These are phyloP conservation scores for Chitala chitala DNA, from an alignment of 2,113 vertebrate genomes.

Conservation along the genomic window DNA sequence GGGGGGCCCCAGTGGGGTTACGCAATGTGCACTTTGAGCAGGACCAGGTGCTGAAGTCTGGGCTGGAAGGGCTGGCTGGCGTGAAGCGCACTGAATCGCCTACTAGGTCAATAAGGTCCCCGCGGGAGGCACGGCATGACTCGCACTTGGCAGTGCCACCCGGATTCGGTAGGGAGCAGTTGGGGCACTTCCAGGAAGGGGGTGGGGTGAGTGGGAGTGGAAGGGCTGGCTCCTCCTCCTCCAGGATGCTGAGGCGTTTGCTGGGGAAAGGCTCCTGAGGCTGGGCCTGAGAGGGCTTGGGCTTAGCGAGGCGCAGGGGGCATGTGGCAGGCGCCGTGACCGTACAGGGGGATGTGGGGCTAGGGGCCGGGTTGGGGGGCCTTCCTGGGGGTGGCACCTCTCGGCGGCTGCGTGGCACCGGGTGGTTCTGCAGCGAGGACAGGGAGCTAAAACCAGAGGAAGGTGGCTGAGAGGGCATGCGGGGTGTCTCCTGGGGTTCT, in stretches of 20 bases:
- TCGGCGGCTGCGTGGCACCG: conserved; percentile 84
- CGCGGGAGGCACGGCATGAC: conserved; percentile 57
- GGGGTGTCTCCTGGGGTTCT: conserved; percentile 57
- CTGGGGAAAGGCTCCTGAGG: conserved; percentile 65
- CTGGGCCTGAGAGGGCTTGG: conserved; percentile 50
- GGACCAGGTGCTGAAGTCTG: conserved; percentile 89
- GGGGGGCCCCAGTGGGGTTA: conserved; percentile 74
- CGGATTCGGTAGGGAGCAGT: conserved; percentile 62
- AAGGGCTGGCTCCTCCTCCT: conserved; percentile 67
- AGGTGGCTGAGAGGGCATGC: conserved; percentile 41
- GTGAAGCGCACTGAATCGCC: conserved; percentile 86
- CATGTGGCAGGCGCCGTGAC: conserved; percentile 42
- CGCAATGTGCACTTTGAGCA: conserved; percentile 91
- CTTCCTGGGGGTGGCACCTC: conserved; percentile 80
- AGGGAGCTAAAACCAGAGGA: conserved; percentile 67
- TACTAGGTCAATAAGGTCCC: conserved; percentile 78
- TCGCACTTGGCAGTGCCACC: conserved; percentile 58
- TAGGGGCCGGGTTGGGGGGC: conserved; percentile 52
- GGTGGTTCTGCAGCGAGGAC: conserved; percentile 86
- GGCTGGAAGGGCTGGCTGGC: conserved; percentile 85
- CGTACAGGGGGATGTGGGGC: conserved; percentile 61
- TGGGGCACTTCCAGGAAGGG: conserved; percentile 72
- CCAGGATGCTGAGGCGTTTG: conserved; percentile 81
- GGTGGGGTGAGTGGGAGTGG: conserved; percentile 35
- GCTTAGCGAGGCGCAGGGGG: conserved; percentile 50